Evolutionary conservation across 2,113 vertebrate species (phyloP), one percentile per base, ranked within the genome.

Genomic region (Poeciliopsis retropinna): DNA sequence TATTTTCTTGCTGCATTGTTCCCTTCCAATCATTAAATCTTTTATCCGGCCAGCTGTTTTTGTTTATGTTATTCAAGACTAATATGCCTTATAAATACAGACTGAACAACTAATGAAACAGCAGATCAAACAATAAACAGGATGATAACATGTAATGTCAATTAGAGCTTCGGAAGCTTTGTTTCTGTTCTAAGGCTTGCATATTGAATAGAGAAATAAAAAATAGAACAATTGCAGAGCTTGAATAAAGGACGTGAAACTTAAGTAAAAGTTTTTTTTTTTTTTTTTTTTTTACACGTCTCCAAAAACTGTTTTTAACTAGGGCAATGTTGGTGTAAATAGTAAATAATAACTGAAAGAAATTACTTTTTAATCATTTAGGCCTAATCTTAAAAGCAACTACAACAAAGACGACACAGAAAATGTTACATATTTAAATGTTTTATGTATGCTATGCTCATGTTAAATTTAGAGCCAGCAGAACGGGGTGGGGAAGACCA

Each of bases 21-120:
- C 70, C 41, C 19, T 72, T 60, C 29, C 8, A 32, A 75, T 72
- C 70, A 66, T 72, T 74, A 70, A 63, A 63, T 57, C 61, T 30
- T 66, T 30, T 27, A 7, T 30, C 32, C 32, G 57, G 3, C 4
- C 2, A 27, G 11, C 31, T 37, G 19, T 54, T 25, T 65, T 47
- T 37, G 9, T 62, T 25, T 47, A 27, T 13, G 32, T 37, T 54
- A 12, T 28, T 44, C n/a, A 6, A 61, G 4, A 32, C 2, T 10
- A 44, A 11, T 57, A 10, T 28, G 29, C 3, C 15, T 61, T n/a
- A 32, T 29, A 67, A 29, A 64, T 12, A 27, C 17, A 66, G 27
- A 72, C 22, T 17, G 62, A 27, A 27, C 27, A 63, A 22, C 41
- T 8, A 30, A 30, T 19, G 51, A 25, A 25, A 44, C 14, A 28